Conservation (phyloP, 2,113 vertebrate species). For the Erpornis zantholeuca region DNA sequence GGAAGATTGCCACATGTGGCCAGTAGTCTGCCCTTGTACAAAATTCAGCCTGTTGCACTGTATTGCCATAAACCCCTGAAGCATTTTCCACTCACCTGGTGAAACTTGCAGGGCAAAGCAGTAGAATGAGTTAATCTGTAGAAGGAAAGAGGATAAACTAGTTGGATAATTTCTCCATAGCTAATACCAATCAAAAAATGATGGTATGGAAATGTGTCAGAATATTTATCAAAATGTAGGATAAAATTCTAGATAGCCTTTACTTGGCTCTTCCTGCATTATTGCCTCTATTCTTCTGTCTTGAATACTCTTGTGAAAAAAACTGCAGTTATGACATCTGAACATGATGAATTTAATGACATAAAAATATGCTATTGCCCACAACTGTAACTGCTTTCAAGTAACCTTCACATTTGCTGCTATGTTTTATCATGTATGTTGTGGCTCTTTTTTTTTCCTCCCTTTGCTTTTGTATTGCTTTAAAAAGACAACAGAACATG, state of each 20-base stretch:
- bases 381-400: constrained; percentile 28
- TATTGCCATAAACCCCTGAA: background rate
- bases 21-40: background rate
- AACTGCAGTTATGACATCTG: background rate
- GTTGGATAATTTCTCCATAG: background rate
- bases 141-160: background rate
- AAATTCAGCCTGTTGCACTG: background rate
- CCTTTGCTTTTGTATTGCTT: constrained; percentile 60
- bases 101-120: background rate
- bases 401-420: constrained; percentile 39
- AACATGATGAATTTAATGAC: background rate
- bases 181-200: background rate
- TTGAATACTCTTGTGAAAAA: background rate
- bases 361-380: background rate
- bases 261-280: background rate
- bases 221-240: background rate
- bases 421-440: constrained; percentile 56
- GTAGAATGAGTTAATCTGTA: background rate
- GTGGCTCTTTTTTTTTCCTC: background rate
- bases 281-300: background rate
- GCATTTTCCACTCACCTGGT: background rate
- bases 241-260: background rate
- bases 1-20: background rate
- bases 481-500: constrained; percentile 71
- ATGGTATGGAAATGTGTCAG: background rate